phyloP scores from a whole-genome alignment of 2,888 invertebrate species.

The Cantharis rufa region DNA sequence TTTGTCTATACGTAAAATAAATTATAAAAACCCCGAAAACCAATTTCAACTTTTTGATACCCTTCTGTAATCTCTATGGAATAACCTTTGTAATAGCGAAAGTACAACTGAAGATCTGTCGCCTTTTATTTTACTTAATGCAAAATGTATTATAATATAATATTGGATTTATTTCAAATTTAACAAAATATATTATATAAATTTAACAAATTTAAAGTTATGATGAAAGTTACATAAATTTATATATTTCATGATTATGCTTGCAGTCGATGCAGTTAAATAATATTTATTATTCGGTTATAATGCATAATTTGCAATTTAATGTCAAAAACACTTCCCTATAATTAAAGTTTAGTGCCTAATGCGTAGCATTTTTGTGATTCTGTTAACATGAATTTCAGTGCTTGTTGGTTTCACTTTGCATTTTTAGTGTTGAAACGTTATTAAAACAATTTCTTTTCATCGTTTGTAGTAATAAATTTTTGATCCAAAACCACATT shows the following conservation, averaged over 20 bases:
- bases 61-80: conserved; percentile 13
- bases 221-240: not conserved
- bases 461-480: not conserved
- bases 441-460: not conserved
- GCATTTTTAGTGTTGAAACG: not conserved
- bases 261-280: not conserved
- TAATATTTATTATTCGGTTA: not conserved
- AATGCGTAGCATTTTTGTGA: not conserved
- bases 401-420: not conserved
- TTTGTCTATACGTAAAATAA: conserved; percentile 4
- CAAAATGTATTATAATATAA: not conserved
- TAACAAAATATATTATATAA: not conserved
- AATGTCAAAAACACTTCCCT: not conserved
- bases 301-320: not conserved
- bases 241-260: not conserved
- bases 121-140: not conserved
- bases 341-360: not conserved
- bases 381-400: not conserved
- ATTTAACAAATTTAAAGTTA: not conserved
- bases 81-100: conserved; percentile 17
- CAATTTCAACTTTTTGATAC: conserved; percentile 17
- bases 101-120: not conserved
- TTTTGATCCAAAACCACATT: not conserved
- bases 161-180: not conserved
- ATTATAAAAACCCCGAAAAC: conserved; percentile 11